These are phyloP conservation scores for Holotrichia oblita DNA, from an alignment of 1,140 invertebrate species.

Conservation along the genomic window DNA sequence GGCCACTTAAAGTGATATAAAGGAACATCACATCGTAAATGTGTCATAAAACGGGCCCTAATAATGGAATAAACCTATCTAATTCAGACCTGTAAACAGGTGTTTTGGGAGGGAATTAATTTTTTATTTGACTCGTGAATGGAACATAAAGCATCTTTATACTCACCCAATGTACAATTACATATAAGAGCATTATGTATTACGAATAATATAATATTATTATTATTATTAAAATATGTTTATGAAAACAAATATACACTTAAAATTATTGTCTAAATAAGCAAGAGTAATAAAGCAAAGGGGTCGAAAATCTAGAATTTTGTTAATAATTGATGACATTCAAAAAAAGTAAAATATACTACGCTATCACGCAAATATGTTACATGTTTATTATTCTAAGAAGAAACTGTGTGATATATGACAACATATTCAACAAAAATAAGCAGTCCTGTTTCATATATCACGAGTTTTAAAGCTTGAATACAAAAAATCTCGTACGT, in stretches of 20 bases:
- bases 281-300: no score
- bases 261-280: no score
- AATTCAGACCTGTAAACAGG: conserved; percentile 30
- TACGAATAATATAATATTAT: no score
- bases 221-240: no score
- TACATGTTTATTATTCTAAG: background rate
- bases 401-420: background rate
- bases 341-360: background rate
- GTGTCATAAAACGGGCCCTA: conserved; percentile 19
- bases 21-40: conserved; percentile 28
- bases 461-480: background rate
- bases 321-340: no score
- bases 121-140: conserved; percentile 6
- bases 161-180: no score
- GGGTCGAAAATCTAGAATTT: no score
- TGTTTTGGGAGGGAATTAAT: conserved; percentile 30
- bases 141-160: background rate
- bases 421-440: conserved; percentile 8
- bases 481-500: conserved; percentile 20
- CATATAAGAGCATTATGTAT: no score
- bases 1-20: conserved; percentile 20
- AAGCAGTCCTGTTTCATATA: background rate
- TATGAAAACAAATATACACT: no score
- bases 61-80: conserved; percentile 33
- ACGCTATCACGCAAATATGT: background rate